Conservation (phyloP, 2,888 invertebrate genomes). For the Agrotis exclamationis region DNA sequence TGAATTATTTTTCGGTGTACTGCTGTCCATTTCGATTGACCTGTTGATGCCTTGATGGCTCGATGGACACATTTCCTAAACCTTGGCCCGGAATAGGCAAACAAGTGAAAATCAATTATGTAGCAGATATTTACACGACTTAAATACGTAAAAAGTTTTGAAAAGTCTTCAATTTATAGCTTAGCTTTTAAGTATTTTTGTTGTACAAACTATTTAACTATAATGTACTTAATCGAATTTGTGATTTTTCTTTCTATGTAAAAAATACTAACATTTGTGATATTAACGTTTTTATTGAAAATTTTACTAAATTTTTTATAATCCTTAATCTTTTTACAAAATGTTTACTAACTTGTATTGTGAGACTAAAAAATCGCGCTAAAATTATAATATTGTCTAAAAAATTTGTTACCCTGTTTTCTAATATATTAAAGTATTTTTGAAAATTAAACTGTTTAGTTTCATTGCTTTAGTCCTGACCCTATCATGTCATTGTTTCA, state of each 20-base stretch:
- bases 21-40: conserved; percentile 20
- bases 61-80: conserved; percentile 18
- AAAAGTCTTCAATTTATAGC: conserved; percentile 61
- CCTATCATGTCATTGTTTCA: conserved; percentile 65
- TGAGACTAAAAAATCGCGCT: conserved; percentile 56
- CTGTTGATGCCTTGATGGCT: conserved; percentile 15
- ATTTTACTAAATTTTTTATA: conserved; percentile 49
- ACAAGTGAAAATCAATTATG: conserved; percentile 3
- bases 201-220: conserved; percentile 59
- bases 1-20: conserved; percentile 8
- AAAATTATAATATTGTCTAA: conserved; percentile 55
- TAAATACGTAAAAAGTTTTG: conserved; percentile 50
- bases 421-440: conserved; percentile 79
- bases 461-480: conserved; percentile 90
- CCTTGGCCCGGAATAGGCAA: conserved; percentile 9
- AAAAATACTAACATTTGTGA: conserved; percentile 67
- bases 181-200: conserved; percentile 57
- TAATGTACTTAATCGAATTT: conserved; percentile 63
- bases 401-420: conserved; percentile 72
- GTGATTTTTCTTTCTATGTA: conserved; percentile 52
- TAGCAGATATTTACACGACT: not conserved
- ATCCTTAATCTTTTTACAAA: conserved; percentile 53
- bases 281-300: conserved; percentile 61
- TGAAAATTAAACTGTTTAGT: conserved; percentile 75
- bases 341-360: conserved; percentile 61